Conservation (phyloP, 2,113 vertebrate species). For the Alces alces region DNA sequence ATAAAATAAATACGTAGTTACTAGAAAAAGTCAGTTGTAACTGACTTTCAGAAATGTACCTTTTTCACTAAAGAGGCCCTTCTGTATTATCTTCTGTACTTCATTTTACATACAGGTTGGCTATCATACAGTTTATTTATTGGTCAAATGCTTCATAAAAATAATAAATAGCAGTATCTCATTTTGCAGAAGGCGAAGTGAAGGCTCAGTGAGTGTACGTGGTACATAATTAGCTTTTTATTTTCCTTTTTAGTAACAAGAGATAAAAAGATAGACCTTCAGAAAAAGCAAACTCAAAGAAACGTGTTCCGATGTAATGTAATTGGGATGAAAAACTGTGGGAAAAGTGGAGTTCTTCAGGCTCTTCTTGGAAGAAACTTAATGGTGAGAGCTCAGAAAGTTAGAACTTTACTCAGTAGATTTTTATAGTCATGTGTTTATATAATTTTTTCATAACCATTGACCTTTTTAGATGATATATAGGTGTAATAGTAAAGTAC, state of each 20-base stretch:
- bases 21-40: background rate
- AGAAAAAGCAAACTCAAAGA: conserved; percentile 98
- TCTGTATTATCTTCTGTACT: background rate
- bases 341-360: conserved; percentile 95
- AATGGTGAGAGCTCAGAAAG: conserved; percentile 79
- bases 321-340: conserved; percentile 89
- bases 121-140: background rate
- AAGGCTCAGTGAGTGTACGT: background rate
- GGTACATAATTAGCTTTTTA: background rate
- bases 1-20: conserved; percentile 2
- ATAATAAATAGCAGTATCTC: background rate
- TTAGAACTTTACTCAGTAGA: background rate
- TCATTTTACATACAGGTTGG: background rate
- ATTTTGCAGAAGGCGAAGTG: background rate
- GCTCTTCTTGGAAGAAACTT: conserved; percentile 93
- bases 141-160: background rate
- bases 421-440: background rate
- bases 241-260: conserved; percentile 88
- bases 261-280: conserved; percentile 97
- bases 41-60: background rate
- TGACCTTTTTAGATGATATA: background rate
- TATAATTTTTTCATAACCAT: background rate
- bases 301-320: conserved; percentile 97
- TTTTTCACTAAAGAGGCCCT: background rate
- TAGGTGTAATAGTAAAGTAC: background rate